Evolutionary conservation across 2,113 vertebrate species (phyloP), one percentile per base, ranked within the genome.

Genomic region (Scalopus aquaticus): DNA sequence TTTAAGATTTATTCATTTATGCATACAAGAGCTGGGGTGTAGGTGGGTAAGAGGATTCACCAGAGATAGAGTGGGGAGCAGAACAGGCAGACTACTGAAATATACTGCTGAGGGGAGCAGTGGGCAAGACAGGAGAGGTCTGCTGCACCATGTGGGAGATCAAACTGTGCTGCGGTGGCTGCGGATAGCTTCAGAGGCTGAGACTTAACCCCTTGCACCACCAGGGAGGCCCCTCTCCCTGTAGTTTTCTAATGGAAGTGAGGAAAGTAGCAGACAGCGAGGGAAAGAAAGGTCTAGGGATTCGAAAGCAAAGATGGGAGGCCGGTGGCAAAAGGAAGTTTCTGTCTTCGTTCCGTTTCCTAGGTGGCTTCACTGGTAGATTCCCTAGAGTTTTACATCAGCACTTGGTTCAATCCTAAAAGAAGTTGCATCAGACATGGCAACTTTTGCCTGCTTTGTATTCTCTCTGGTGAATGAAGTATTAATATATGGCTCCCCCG

Each of bases 371-470:
- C 95, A 77, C 84, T 0, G 0, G 0, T 30, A 81, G 60, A 76
- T 67, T 98, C 97, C 88, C 81, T 0, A 0, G 69, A 87, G 96
- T 64, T 91, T 97, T 98, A 93, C 97, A 90, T 95, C 96, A 97
- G 93, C 0, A 1, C 64, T 96, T 76, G 87, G 32, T 91, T 51
- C 28, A 6, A 65, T 95, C 1, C 91, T 97, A 94, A 70, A 91
- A 96, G 92, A 96, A 93, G 95, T 98, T 98, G 97, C 98, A 77
- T 98, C 98, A 98, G 97, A 90, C 1, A 0, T 2, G 85, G 80
- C 74, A 96, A 95, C 88, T 97, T 94, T 88, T 42, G 54, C 86
- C n/a, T 92, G 83, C 87, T 96, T 93, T 97, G 91, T 0, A 2
- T 54, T 85, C 95, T 96, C 5, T 8, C 84, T 76, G 39, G 96